A percentile compares a stretch with the other conserved stretches of the same genome.
Conservation (phyloP, 1,140 invertebrate species). For the Drosophila dunni region DNA sequence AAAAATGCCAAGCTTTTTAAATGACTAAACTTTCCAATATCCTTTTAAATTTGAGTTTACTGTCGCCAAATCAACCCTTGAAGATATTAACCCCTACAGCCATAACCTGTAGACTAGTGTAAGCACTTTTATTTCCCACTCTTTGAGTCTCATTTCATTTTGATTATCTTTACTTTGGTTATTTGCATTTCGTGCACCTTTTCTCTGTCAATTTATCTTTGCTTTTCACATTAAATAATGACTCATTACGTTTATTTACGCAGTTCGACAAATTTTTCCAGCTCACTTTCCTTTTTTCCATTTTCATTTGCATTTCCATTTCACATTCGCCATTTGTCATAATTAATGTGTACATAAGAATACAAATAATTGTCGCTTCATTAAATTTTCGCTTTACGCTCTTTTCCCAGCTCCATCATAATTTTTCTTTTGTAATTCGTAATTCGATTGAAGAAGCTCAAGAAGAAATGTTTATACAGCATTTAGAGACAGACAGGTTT, state of each 20-base stretch:
- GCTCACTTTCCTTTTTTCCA: too few relatives aligned
- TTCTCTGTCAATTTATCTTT: slow-evolving; percentile 24
- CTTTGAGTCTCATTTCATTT: neutral
- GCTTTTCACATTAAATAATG: slow-evolving; percentile 31
- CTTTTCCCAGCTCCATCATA: slow-evolving; percentile 32
- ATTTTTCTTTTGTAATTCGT: slow-evolving; percentile 24
- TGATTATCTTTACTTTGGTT: neutral
- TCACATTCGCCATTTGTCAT: slow-evolving; percentile 25
- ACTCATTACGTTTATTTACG: slow-evolving; percentile 48
- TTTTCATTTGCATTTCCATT: neutral
- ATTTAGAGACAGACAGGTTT: slow-evolving; percentile 28
- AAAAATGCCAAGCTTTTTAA: too few relatives aligned
- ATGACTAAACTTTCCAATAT: too few relatives aligned
- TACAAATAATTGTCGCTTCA: slow-evolving; percentile 50
- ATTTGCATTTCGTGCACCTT: slow-evolving; percentile 25
- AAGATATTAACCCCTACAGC: too few relatives aligned
- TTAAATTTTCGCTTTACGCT: slow-evolving; percentile 40
- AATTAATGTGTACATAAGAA: slow-evolving; percentile 53
- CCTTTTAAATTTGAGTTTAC: too few relatives aligned
- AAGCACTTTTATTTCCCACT: too few relatives aligned
- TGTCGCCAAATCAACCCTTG: too few relatives aligned
- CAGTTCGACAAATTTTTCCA: slow-evolving; percentile 35
- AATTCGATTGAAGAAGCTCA: slow-evolving; percentile 47
- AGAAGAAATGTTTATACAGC: slow-evolving; percentile 41
- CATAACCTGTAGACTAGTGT: too few relatives aligned